These are phyloP conservation scores for Pocillopora verrucosa DNA, from an alignment of 64 coral and sea anemone species.

Conservation along the genomic window DNA sequence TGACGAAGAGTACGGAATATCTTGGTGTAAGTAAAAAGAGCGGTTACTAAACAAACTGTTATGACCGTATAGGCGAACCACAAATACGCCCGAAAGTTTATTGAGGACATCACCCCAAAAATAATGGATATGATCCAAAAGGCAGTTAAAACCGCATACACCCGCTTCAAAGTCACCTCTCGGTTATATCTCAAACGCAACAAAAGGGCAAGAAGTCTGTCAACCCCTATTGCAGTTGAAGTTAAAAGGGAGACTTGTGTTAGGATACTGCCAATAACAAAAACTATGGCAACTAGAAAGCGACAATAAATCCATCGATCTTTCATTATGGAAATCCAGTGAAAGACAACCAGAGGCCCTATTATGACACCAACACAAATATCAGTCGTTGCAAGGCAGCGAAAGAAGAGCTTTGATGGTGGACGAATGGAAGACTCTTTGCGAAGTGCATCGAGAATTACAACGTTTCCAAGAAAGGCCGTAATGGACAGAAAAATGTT, in stretches of 20 bases:
- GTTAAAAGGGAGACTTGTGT: constrained; percentile 1
- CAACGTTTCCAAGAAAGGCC: neutral
- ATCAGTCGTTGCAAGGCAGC: neutral
- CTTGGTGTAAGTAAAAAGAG: neutral
- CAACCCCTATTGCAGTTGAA: neutral
- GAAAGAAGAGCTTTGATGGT: neutral
- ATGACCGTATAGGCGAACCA: neutral
- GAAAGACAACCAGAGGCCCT: neutral
- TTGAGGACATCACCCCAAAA: neutral
- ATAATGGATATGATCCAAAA: neutral
- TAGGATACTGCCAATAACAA: neutral
- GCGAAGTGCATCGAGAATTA: neutral
- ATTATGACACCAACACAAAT: neutral
- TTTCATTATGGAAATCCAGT: neutral
- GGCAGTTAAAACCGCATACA: neutral
- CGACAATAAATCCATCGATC: neutral
- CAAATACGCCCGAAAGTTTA: neutral
- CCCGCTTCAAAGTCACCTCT: neutral
- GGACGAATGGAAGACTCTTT: neutral
- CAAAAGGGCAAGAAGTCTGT: neutral
- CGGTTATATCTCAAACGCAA: neutral
- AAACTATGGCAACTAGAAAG: neutral
- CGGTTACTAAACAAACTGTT: neutral
- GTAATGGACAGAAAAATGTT: neutral
- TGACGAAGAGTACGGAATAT: neutral